Conservation (phyloP, 2,888 invertebrate genomes). For the Tipula lateralis region DNA sequence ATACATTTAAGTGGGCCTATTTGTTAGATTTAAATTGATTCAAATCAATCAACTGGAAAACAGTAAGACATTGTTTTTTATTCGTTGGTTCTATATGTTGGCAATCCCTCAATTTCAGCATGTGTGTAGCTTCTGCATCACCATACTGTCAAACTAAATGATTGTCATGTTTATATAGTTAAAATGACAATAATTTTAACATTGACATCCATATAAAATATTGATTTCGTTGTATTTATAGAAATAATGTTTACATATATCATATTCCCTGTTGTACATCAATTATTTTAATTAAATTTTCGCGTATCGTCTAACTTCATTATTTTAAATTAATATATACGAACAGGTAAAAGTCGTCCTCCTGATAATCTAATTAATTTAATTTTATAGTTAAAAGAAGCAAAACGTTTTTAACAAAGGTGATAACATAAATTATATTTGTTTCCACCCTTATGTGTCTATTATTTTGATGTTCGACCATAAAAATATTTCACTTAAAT, state of each 20-base stretch:
- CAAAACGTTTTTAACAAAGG: neutral
- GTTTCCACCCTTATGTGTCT: no score
- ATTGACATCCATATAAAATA: neutral
- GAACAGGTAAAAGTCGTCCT: no score
- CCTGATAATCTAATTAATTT: no score
- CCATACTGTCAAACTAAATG: no score
- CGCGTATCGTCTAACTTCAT: no score
- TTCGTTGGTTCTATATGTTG: neutral
- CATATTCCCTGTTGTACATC: neutral
- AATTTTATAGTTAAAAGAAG: neutral
- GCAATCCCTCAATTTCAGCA: neutral
- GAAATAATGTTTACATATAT: neutral
- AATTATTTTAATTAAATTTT: no score
- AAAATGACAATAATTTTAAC: no score
- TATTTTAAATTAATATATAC: no score
- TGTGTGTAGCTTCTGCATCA: neutral
- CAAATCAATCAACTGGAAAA: neutral
- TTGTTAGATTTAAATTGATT: neutral
- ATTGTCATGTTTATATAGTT: no score
- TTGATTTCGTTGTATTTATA: neutral
- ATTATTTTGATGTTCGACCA: no score
- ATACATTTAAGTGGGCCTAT: neutral
- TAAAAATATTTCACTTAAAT: no score
- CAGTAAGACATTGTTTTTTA: neutral
- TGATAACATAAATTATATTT: neutral